phyloP scores from a whole-genome alignment of 2,113 vertebrate species.

The Marmota monax region DNA sequence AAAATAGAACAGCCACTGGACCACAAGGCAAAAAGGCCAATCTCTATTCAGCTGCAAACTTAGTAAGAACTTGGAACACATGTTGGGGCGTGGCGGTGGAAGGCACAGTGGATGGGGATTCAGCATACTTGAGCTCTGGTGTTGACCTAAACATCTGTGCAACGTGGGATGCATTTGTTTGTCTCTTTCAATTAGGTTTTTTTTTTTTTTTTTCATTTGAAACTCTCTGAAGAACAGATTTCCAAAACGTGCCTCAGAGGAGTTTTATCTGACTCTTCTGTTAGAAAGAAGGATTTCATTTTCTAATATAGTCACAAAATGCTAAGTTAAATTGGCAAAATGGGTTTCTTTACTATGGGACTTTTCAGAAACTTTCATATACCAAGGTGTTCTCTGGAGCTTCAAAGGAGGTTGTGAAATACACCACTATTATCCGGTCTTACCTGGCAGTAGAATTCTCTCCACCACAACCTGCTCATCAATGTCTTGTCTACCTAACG shows the following conservation, averaged over 20 bases:
- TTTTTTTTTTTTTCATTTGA: background rate
- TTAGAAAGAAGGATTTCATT: background rate
- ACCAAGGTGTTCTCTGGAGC: background rate
- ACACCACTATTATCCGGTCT: background rate
- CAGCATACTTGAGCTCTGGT: background rate
- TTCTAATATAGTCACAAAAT: background rate
- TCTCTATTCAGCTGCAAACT: background rate
- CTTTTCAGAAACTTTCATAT: background rate
- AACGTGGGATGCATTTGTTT: accelerated
- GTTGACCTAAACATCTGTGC: background rate
- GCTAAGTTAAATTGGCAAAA: background rate
- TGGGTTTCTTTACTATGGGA: background rate
- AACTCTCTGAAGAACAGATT: background rate
- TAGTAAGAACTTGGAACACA: too few species aligned
- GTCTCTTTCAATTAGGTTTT: background rate
- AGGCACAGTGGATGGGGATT: accelerated
- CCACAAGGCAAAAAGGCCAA: background rate
- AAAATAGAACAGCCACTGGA: background rate
- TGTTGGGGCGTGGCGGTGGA: background rate
- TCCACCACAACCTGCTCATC: background rate
- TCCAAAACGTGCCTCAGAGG: background rate
- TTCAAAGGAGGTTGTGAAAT: background rate
- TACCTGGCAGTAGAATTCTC: background rate
- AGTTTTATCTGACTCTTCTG: background rate
- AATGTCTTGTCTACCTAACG: background rate